phyloP scores from a whole-genome alignment of 1,140 invertebrate species.

The Rhagoletis pomonella region DNA sequence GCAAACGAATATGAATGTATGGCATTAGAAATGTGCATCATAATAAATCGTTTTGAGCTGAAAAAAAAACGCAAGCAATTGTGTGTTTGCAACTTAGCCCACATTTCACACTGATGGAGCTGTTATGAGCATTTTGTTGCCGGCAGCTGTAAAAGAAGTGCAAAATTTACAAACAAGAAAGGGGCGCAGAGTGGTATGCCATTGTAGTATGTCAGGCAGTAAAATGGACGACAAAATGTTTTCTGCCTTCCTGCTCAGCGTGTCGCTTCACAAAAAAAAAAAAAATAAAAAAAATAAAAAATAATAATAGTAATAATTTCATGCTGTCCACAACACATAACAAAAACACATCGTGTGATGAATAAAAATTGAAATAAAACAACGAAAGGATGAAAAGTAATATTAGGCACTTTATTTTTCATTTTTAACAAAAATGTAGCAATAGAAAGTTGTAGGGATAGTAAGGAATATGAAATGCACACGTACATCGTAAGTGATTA shows the following conservation, averaged over 20 bases:
- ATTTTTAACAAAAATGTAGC: not conserved
- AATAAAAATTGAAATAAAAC: not conserved
- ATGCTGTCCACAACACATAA: conserved; percentile 8
- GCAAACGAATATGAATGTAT: not conserved
- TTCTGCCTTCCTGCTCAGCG: conserved; percentile 7
- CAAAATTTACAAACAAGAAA: not conserved
- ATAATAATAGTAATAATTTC: conserved; percentile 2
- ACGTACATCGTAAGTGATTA: too few species aligned
- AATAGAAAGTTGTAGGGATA: conserved; percentile 25
- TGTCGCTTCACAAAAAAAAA: not conserved
- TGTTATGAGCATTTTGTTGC: conserved; percentile 17
- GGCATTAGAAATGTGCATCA: conserved; percentile 2
- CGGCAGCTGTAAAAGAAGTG: not conserved
- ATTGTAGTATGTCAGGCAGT: conserved; percentile 13
- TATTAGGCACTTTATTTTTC: not conserved
- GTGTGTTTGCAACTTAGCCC: not conserved
- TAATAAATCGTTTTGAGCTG: not conserved
- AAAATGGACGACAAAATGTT: conserved; percentile 5
- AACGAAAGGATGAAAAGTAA: not conserved
- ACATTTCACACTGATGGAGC: not conserved
- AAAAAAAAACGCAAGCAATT: not conserved
- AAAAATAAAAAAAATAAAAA: too few species aligned
- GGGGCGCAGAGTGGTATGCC: not conserved
- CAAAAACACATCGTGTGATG: conserved; percentile 4
- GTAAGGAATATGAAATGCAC: too few species aligned